These are phyloP conservation scores for Drosophila ustulata DNA, from an alignment of 2,888 invertebrate species.

Conservation along the genomic window DNA sequence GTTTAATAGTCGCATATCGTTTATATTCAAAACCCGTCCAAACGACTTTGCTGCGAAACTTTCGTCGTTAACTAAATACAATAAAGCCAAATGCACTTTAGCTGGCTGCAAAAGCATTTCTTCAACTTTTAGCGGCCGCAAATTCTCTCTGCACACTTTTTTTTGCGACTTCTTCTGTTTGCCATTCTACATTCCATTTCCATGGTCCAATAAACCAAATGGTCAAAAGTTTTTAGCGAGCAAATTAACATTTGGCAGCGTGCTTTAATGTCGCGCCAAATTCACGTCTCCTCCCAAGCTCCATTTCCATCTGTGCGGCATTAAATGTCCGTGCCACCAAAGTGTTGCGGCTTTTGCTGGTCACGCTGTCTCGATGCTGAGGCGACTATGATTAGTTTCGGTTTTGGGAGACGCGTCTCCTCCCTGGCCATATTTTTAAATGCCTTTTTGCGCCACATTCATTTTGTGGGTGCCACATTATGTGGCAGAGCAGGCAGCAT, in stretches of 20 bases:
- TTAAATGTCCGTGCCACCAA: conserved; percentile 47
- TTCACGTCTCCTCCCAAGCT: conserved; percentile 1
- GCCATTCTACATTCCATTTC: conserved; percentile 11
- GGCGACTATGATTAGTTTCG: conserved; percentile 64
- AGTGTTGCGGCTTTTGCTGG: conserved; percentile 45
- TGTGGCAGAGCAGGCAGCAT: conserved; percentile 19
- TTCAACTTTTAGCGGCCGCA: conserved; percentile 23
- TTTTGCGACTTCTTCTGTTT: neutral
- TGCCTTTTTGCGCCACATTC: conserved; percentile 53
- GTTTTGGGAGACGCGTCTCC: conserved; percentile 19
- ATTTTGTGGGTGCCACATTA: conserved; percentile 30
- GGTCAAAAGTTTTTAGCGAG: conserved; percentile 54
- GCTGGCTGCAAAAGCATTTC: conserved; percentile 10
- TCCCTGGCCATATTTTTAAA: conserved; percentile 31
- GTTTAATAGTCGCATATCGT: neutral
- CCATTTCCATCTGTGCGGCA: conserved; percentile 5
- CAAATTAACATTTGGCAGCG: conserved; percentile 62
- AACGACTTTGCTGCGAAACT: conserved; percentile 14
- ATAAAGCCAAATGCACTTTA: conserved; percentile 25
- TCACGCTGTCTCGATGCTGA: conserved; percentile 22
- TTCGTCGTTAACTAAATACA: conserved; percentile 18
- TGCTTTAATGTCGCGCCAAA: conserved; percentile 29
- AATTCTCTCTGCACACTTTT: conserved; percentile 2
- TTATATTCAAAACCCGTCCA: conserved; percentile 7
- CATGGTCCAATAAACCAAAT: conserved; percentile 64